phyloP scores from a whole-genome alignment of 2,888 invertebrate species.

The Apodemia duryi region DNA sequence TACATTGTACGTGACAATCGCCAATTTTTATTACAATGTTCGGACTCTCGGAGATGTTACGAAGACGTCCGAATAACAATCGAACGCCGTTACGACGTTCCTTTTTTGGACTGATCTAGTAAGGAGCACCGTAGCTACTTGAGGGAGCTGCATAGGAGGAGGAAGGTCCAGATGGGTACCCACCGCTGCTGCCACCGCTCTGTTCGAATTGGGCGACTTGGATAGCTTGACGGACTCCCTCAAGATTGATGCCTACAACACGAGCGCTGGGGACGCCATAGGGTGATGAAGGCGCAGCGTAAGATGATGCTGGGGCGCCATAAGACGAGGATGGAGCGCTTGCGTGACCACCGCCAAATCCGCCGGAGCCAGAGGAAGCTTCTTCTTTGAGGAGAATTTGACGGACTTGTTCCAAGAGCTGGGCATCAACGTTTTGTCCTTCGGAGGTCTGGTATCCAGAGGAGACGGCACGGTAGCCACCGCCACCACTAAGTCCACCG shows the following conservation, averaged over 20 bases:
- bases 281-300: conserved; percentile 80
- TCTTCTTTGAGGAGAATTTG: conserved; percentile 92
- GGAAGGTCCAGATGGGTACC: conserved; percentile 76
- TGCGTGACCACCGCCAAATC: conserved; percentile 51
- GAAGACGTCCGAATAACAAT: conserved; percentile 53
- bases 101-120: conserved; percentile 51
- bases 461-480: conserved; percentile 87
- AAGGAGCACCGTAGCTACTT: conserved; percentile 85
- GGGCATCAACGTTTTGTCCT: conserved; percentile 89
- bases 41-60: conserved; percentile 48
- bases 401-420: conserved; percentile 89
- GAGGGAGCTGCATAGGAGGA: conserved; percentile 80
- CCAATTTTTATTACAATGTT: conserved; percentile 54
- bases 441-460: conserved; percentile 90
- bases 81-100: conserved; percentile 41
- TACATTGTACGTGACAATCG: conserved; percentile 73
- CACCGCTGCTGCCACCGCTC: conserved; percentile 23
- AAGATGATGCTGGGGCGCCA: conserved; percentile 83
- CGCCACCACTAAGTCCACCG: conserved; percentile 73
- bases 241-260: conserved; percentile 91
- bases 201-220: conserved; percentile 93
- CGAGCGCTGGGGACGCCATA: conserved; percentile 84
- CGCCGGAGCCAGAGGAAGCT: conserved; percentile 78
- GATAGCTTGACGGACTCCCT: conserved; percentile 91
- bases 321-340: conserved; percentile 81